These are phyloP conservation scores for Papilio protenor DNA, from an alignment of 2,888 invertebrate species.

Conservation along the genomic window DNA sequence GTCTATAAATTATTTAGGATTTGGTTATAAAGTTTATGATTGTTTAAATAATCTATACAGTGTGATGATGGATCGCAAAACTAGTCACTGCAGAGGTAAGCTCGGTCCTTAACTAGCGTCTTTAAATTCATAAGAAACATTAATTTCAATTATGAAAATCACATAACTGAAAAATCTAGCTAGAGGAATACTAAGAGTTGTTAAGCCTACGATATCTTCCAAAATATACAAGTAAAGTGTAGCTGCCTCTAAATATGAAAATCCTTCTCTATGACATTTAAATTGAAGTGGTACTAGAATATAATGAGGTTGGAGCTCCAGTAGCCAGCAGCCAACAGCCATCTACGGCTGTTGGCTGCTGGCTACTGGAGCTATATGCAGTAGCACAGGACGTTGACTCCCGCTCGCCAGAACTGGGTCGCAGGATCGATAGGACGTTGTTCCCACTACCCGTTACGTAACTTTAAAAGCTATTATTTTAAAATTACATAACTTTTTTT, in stretches of 20 bases:
- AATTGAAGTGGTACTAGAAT: neutral
- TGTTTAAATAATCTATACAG: too few species aligned
- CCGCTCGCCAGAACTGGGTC: slow-evolving; percentile 61
- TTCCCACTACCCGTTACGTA: slow-evolving; percentile 48
- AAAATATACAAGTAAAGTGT: too few species aligned
- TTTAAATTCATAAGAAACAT: too few species aligned
- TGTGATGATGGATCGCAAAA: too few species aligned
- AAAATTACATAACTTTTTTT: neutral
- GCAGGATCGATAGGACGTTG: slow-evolving; percentile 62
- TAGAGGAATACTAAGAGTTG: neutral
- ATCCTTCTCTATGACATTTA: neutral
- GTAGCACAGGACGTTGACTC: slow-evolving; percentile 48
- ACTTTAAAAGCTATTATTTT: slow-evolving; percentile 51
- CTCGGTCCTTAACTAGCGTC: too few species aligned
- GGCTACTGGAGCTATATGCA: slow-evolving; percentile 9
- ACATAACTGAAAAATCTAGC: neutral
- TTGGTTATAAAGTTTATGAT: neutral
- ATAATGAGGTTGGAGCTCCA: neutral
- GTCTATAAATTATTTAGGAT: neutral
- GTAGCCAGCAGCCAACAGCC: too few species aligned
- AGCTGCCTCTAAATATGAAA: too few species aligned
- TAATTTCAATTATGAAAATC: too few species aligned
- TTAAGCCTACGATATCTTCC: neutral
- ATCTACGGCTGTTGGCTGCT: too few species aligned
- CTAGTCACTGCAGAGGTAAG: too few species aligned